Percentiles rank a stretch among this genome's conserved stretches.
Conservation (phyloP, 2,113 vertebrate genomes). For the Dasyornis broadbenti region DNA sequence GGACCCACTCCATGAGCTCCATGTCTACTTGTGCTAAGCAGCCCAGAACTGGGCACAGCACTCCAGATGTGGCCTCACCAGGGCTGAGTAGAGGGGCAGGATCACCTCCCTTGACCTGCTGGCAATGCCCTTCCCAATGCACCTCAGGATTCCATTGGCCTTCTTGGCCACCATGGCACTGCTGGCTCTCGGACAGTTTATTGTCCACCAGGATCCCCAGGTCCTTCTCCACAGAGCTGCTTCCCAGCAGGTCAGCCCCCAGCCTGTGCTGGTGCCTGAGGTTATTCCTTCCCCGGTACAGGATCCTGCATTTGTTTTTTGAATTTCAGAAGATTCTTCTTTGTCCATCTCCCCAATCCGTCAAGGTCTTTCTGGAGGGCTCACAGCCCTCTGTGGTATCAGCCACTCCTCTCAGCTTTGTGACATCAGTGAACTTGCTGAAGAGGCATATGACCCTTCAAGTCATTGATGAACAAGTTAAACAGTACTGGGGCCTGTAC, state of each 20-base stretch:
- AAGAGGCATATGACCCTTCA: neutral
- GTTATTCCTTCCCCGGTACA: neutral
- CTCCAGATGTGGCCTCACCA: neutral
- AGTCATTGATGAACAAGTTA: neutral
- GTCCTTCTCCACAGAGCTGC: neutral
- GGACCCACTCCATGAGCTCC: neutral
- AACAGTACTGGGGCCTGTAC: neutral
- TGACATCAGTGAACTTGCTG: neutral
- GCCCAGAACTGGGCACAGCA: neutral
- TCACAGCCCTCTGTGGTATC: neutral
- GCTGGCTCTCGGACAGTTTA: neutral
- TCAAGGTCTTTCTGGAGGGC: neutral
- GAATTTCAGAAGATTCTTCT: neutral
- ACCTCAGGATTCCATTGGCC: neutral
- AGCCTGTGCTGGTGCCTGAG: neutral
- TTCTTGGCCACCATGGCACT: neutral
- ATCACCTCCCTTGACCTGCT: neutral
- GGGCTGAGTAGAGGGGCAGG: neutral
- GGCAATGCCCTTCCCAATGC: neutral
- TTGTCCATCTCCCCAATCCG: neutral
- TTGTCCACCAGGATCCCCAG: too few species aligned
- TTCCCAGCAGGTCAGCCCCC: neutral
- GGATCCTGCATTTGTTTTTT: neutral
- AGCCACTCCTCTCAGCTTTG: neutral
- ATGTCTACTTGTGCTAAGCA: neutral